Evolutionary conservation across 1,140 invertebrate species (phyloP).

Genomic region (Cotesia chilonis): DNA sequence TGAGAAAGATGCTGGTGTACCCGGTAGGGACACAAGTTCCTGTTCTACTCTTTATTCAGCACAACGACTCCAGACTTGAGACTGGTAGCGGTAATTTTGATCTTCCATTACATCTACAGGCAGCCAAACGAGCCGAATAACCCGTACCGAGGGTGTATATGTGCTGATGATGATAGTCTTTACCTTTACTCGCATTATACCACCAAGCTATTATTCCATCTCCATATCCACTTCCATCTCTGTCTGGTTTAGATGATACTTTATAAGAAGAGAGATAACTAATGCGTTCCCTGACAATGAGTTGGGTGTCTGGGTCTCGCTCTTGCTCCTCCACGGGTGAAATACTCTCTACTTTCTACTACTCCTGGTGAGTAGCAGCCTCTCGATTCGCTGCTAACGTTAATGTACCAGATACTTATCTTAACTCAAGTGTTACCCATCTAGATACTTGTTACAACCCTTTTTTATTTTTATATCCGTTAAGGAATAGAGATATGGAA

Average conservation of each 20-base stretch:
- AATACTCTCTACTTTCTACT: not conserved
- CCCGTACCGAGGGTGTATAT: too few species aligned
- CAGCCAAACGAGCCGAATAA: too few species aligned
- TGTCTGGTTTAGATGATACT: not conserved
- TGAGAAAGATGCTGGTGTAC: not conserved
- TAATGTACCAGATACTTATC: conserved; percentile 23
- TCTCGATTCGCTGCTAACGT: conserved; percentile 24
- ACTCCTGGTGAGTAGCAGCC: not conserved
- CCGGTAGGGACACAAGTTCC: too few species aligned
- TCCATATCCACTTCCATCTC: not conserved
- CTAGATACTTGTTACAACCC: too few species aligned
- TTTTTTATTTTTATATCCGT: too few species aligned
- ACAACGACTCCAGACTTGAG: not conserved
- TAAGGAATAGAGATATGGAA: too few species aligned
- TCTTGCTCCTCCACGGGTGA: not conserved
- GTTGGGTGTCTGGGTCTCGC: not conserved
- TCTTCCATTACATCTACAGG: too few species aligned
- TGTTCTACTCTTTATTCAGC: conserved; percentile 5
- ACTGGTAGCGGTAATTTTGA: too few species aligned
- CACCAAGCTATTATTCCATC: not conserved
- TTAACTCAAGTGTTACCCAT: conserved; percentile 27
- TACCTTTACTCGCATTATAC: not conserved
- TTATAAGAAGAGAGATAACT: conserved; percentile 20
- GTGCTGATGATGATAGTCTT: not conserved
- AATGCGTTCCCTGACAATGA: conserved; percentile 19